These are phyloP conservation scores for Cygnus buccinator DNA, from an alignment of 2,113 vertebrate genomes.

Conservation along the genomic window DNA sequence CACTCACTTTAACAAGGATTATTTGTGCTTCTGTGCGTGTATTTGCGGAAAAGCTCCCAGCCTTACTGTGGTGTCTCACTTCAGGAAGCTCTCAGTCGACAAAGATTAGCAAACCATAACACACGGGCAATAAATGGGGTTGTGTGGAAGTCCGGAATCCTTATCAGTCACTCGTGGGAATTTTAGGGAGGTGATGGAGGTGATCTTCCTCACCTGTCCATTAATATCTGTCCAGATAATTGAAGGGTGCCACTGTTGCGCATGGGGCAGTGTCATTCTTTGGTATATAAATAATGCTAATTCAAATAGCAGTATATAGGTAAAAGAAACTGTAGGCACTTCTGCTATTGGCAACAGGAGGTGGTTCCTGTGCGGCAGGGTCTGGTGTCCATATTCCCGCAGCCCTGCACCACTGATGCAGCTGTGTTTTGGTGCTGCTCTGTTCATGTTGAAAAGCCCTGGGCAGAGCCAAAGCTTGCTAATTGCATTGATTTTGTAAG, in stretches of 20 bases:
- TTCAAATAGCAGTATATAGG: not conserved
- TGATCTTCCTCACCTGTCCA: not conserved
- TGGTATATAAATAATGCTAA: not conserved
- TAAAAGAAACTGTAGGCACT: rapidly evolving
- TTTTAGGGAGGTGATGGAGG: not conserved
- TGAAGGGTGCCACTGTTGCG: not conserved
- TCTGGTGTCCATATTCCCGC: not conserved
- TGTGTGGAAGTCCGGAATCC: not conserved
- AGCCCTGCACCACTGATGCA: not conserved
- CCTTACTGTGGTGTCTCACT: not conserved
- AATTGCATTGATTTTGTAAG: rapidly evolving
- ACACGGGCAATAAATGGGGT: not conserved
- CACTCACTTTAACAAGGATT: rapidly evolving
- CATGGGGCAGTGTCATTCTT: not conserved
- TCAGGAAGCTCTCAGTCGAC: not conserved
- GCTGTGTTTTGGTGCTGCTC: not conserved
- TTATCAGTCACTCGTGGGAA: not conserved
- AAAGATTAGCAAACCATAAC: not conserved
- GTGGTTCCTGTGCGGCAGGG: not conserved
- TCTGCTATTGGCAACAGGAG: not conserved
- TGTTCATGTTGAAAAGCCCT: rapidly evolving
- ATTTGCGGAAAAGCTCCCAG: not conserved
- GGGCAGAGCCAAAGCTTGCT: not conserved
- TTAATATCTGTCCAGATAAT: too few species aligned
- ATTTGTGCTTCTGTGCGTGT: not conserved